Base-by-base conservation (phyloP, 1,140 invertebrate species). In the Orius insidiosus region DNA sequence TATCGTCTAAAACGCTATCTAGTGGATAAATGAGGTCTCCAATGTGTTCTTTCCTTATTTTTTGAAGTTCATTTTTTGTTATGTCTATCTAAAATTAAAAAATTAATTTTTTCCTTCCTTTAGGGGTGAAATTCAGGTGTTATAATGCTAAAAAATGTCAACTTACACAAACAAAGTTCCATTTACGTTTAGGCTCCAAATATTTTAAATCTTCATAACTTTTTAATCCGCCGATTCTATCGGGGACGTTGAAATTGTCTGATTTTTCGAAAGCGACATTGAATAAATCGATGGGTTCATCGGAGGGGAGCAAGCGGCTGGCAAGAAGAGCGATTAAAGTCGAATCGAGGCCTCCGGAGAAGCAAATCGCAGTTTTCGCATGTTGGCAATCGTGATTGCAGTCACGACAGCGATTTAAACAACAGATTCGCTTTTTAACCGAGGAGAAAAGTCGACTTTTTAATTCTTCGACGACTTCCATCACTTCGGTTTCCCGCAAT, bases 341-440 rank as follows among this genome's bases (percentile, higher is more conserved):
- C 37, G 92, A 97, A 66, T 98, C 94, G 9, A 98, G 66, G 18
- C 94, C 94, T 45, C 93, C 93, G 55, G 92, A 97, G 69, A 96
- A 98, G 53, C 95, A 66, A 49, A 97, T 64, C 30, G 80, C 88
- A 33, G 88, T 64, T 62, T 80, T 80, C 13, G 82, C 67, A 66
- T 93, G 87, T 42, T 50, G 47, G 59, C 75, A 78, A 18, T 58
- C 10, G 3, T 36, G 35, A 10, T 18, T 2, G 3, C 18, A 11
- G 3, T 10, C 10, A 10, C 30, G 14, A 3, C 18, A 10, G 39
- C 39, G 18, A n/a, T 16, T n/a, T 14, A 5, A 16, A 19, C 13
- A 14, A 16, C 30, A 16, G 36, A 38, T 38, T 40, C 30, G 39
- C 3, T 18, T 40, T 24, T 40, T 40, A n/a, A n/a, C 15, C 3